Evolutionary conservation across 2,113 vertebrate genomes (phyloP), one percentile per base, ranked within the genome.

Genomic region (Carollia perspicillata): DNA sequence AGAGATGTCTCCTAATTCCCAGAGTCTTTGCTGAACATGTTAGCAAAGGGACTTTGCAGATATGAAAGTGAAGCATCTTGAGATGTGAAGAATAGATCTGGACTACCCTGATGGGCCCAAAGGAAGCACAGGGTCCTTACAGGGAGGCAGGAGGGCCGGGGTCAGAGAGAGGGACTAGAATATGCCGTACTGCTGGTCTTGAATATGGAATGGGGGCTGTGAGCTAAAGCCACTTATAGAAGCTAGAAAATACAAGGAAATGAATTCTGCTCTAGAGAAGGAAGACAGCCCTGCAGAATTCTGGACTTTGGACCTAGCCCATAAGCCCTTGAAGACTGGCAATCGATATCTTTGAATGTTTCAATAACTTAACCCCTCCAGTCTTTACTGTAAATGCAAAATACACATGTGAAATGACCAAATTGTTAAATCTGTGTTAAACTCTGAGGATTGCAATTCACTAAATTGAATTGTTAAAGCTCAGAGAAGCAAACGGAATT

Each of bases 401-500:
- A 51, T 37, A 63, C 0, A 69, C 3, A 23, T 37, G 74, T 55
- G 9, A 78, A 96, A 96, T 80, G 26, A 9, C 7, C 37, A 81
- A 42, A 47, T 2, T 58, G 33, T 8, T 58, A 85, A 81, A 84
- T 71, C 9, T 81, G 37, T 40, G 42, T 79, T 78, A 78, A 83
- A 69, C 20, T 78, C 23, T 83, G 26, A 77, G 69, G 4, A 55
- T 55, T 91, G 90, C 37, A 66, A 11, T 22, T 49, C 42, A 44
- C 20, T 83, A 89, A 72, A 42, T 12, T 84, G 37, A 60, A 63
- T 33, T 80, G n/a, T 79, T 96, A 78, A 84, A 92, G 49, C 2
- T 75, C 58, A 93, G 68, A 68, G 22, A 74, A 33, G 26, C 28
- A 97, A 92, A 65, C 11, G 90, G 63, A 90, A 81, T 83, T 89